These are phyloP conservation scores for Mixornis gularis DNA, from an alignment of 2,113 vertebrate species.

Conservation along the genomic window DNA sequence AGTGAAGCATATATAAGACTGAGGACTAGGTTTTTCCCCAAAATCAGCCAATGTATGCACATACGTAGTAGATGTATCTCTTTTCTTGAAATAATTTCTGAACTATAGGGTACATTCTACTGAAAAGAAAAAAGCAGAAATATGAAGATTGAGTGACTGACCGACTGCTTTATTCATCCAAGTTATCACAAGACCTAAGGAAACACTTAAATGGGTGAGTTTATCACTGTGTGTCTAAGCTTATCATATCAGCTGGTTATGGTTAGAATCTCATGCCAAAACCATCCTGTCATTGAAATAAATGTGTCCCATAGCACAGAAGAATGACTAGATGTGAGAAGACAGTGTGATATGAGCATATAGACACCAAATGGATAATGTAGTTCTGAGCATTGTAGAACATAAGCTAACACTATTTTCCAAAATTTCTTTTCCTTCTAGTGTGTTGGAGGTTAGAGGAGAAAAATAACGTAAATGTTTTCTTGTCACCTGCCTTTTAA, in stretches of 20 bases:
- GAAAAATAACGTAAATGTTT: background rate
- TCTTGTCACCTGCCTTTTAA: background rate
- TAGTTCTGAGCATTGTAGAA: background rate
- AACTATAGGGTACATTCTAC: background rate
- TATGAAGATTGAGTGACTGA: background rate
- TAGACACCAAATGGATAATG: background rate
- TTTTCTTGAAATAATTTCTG: background rate
- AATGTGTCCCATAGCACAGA: background rate
- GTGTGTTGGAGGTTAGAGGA: background rate
- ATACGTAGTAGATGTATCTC: background rate
- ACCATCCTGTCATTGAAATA: background rate
- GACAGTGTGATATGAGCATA: background rate
- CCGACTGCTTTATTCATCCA: background rate
- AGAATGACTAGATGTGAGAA: background rate
- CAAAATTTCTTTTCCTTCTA: background rate
- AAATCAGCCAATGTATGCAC: background rate
- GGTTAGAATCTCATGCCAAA: background rate
- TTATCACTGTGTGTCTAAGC: background rate
- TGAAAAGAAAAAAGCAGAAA: background rate
- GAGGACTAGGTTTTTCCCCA: background rate
- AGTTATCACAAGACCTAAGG: background rate
- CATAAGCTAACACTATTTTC: background rate
- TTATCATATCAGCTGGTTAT: background rate
- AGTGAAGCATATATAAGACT: background rate
- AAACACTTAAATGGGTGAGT: background rate